Base-by-base conservation (phyloP, 2,797 vertebrate species). In the Hoplostethus atlanticus region DNA sequence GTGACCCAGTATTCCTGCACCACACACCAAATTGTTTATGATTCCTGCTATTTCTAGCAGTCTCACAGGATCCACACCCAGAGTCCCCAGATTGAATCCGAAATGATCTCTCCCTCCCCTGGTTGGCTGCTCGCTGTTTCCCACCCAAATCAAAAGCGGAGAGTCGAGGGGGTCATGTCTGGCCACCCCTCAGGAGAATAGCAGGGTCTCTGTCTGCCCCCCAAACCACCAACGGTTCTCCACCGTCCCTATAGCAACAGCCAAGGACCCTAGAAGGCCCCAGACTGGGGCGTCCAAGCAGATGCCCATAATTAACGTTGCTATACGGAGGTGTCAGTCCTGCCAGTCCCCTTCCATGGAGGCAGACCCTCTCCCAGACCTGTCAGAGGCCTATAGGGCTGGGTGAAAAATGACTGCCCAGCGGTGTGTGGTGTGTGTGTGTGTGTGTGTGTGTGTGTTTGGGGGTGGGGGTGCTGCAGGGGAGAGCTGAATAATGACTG, bases 131-230 rank as follows among this genome's bases (percentile, higher is more conserved):
- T 92, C 69, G 13, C 80, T 79, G 85, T 84, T 92, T 92, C 92
- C 92, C 92, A 92, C 87, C 91, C 89, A 76, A 89, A 89, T 91
- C 87, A 93, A 91, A 93, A 92, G 89, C 73, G 83, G 77, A 16
- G 85, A 91, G 89, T 90, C 83, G 76, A 83, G 85, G 90, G 93
- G 95, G 94, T 96, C 94, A 94, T 84, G 94, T 95, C 95, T 95
- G 95, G 95, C 92, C 94, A 94, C 89, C 89, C 88, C 95, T 92
- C 94, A 48, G 84, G 93, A 95, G 93, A 95, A 93, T 91, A 93
- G 94, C 91, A 81, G 84, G 91, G 87, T 92, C 94, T 93, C 95
- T 95, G 93, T 94, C 91, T 93, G 88, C 72, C 81, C 84, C 77
- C 74, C 72, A 80, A 90, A 88, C 89, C 90, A 89, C 87, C 92